These are phyloP conservation scores for Parasteatoda lunata DNA, from an alignment of 2,888 invertebrate genomes.

Conservation along the genomic window DNA sequence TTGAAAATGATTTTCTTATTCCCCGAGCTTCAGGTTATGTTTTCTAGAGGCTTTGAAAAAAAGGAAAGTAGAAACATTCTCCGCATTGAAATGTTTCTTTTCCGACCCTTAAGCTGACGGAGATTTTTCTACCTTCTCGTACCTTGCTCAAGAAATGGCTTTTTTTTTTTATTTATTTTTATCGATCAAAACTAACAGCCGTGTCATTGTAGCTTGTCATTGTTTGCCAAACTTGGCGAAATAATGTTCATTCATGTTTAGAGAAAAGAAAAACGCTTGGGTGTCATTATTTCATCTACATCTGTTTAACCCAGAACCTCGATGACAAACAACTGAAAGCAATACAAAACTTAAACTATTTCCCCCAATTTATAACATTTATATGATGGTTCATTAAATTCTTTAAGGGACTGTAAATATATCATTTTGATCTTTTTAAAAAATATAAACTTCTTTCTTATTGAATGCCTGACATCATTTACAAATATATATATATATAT, in stretches of 20 bases:
- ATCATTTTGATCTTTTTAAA: too few species aligned
- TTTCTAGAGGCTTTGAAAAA: neutral
- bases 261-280: too few species aligned
- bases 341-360: neutral
- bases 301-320: too few species aligned
- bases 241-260: too few species aligned
- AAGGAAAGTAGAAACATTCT: constrained; percentile 1
- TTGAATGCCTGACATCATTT: too few species aligned
- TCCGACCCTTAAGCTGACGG: neutral
- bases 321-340: neutral
- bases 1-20: constrained; percentile 10
- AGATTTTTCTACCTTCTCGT: neutral
- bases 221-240: neutral
- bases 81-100: constrained; percentile 10
- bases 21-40: constrained; percentile 1
- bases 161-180: neutral
- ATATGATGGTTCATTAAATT: too few species aligned
- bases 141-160: neutral
- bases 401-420: too few species aligned
- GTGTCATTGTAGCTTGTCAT: neutral
- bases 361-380: neutral
- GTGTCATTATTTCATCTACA: too few species aligned
- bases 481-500: too few species aligned
- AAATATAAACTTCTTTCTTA: too few species aligned
- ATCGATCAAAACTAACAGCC: neutral